Percentiles rank a stretch among this genome's conserved stretches.
Conservation (phyloP, 1,140 invertebrate genomes). For the Eurosta solidaginis region DNA sequence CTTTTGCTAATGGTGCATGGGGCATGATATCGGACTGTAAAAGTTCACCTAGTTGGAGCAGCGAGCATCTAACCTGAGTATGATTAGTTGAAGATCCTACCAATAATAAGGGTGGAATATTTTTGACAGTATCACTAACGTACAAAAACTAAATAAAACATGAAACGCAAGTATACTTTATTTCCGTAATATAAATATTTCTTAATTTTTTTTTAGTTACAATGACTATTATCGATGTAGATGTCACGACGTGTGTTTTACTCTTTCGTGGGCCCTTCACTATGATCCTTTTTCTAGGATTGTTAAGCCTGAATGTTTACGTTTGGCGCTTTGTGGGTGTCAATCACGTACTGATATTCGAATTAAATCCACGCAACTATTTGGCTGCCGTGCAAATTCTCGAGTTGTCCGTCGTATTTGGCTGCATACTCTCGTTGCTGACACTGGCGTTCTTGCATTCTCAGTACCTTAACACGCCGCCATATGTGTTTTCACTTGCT, state of each 20-base stretch:
- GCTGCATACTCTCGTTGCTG: constrained; percentile 70
- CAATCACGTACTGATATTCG: constrained; percentile 81
- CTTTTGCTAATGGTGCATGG: no score
- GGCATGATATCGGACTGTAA: no score
- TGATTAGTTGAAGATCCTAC: no score
- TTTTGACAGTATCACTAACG: no score
- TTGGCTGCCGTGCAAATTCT: constrained; percentile 71
- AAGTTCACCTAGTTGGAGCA: no score
- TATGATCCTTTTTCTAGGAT: constrained; percentile 70
- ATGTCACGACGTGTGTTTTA: constrained; percentile 33
- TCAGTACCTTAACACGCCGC: constrained; percentile 62
- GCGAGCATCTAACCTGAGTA: no score
- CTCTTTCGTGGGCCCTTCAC: constrained; percentile 73
- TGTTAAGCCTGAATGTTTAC: constrained; percentile 74
- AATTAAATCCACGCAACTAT: constrained; percentile 77
- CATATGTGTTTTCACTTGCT: constrained; percentile 67
- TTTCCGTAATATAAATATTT: no score
- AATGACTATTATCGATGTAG: background rate
- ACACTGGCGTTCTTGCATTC: constrained; percentile 63
- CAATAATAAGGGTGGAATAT: no score
- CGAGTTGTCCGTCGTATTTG: constrained; percentile 73
- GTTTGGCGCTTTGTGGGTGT: constrained; percentile 76
- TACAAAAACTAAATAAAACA: no score
- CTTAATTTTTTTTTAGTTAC: background rate
- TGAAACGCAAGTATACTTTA: no score